A percentile compares a stretch with the other conserved stretches of the same genome.
These are phyloP conservation scores for Brachionus paranguensis DNA, from an alignment of 1,140 invertebrate genomes.

Conservation along the genomic window DNA sequence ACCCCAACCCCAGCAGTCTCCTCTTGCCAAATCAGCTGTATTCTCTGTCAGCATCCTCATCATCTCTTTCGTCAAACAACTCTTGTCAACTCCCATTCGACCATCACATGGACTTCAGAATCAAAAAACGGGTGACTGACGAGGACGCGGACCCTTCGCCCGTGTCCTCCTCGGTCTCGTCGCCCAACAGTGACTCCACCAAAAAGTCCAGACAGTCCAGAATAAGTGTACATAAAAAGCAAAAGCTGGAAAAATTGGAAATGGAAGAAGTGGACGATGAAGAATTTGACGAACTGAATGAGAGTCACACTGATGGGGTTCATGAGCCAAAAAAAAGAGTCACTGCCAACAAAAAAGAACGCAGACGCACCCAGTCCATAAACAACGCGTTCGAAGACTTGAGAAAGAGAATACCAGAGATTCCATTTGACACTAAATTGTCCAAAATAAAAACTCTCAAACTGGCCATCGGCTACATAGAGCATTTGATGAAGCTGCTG, in stretches of 20 bases:
- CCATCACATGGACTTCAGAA: neutral
- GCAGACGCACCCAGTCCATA: conserved; percentile 79
- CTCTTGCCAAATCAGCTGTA: neutral
- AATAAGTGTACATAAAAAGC: neutral
- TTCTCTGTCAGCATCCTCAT: neutral
- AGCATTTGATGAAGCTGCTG: conserved; percentile 58
- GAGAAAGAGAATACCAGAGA: conserved; percentile 86
- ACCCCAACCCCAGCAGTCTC: neutral
- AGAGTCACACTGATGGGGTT: neutral
- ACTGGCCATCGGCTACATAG: conserved; percentile 58
- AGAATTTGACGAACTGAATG: neutral
- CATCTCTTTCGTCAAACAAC: neutral
- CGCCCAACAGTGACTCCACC: neutral
- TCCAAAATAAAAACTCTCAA: conserved; percentile 60
- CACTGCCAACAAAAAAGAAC: conserved; percentile 79
- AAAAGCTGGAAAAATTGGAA: neutral
- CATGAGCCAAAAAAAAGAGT: conserved; percentile 42
- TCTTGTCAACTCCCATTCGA: neutral
- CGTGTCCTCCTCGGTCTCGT: neutral
- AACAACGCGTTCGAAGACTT: conserved; percentile 88
- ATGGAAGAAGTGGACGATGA: neutral
- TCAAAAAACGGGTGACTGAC: neutral
- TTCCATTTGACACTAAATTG: conserved; percentile 86
- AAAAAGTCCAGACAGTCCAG: neutral
- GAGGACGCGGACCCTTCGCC: neutral